Percentiles rank a stretch among this genome's conserved stretches.
Conservation (phyloP, 2,888 invertebrate genomes). For the Cordilura impudica region DNA sequence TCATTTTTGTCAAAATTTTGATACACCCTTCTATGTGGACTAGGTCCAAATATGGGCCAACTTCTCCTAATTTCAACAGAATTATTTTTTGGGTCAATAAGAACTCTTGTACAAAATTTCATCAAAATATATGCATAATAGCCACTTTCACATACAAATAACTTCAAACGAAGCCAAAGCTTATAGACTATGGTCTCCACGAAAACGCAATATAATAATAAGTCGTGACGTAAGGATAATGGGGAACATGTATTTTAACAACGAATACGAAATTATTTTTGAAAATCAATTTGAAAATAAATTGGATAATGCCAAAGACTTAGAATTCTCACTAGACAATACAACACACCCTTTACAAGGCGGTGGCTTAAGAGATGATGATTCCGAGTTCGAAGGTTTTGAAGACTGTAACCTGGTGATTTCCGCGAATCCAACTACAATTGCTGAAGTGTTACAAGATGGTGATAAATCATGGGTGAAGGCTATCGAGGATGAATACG, state of each 20-base stretch:
- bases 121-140: too few species aligned
- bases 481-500: slow-evolving; percentile 32
- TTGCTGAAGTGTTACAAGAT: not conserved
- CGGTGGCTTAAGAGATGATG: not conserved
- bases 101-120: too few species aligned
- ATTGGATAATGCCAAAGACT: too few species aligned
- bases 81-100: slow-evolving; percentile 43
- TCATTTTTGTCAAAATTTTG: too few species aligned
- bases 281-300: too few species aligned
- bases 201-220: slow-evolving; percentile 39
- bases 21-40: too few species aligned
- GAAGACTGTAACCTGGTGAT: not conserved
- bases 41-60: slow-evolving; percentile 34
- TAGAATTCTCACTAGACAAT: too few species aligned
- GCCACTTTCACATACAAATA: too few species aligned
- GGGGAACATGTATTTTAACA: not conserved
- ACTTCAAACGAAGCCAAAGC: slow-evolving; percentile 55
- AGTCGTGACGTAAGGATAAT: slow-evolving; percentile 53
- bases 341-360: too few species aligned
- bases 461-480: not conserved
- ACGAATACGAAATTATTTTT: not conserved
- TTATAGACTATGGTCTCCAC: slow-evolving; percentile 50
- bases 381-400: slow-evolving; percentile 2
- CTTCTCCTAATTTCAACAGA: slow-evolving; percentile 36
- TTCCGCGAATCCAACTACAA: not conserved